phyloP scores from a whole-genome alignment of 2,888 invertebrate species.

The Drosophila melanosoma region DNA sequence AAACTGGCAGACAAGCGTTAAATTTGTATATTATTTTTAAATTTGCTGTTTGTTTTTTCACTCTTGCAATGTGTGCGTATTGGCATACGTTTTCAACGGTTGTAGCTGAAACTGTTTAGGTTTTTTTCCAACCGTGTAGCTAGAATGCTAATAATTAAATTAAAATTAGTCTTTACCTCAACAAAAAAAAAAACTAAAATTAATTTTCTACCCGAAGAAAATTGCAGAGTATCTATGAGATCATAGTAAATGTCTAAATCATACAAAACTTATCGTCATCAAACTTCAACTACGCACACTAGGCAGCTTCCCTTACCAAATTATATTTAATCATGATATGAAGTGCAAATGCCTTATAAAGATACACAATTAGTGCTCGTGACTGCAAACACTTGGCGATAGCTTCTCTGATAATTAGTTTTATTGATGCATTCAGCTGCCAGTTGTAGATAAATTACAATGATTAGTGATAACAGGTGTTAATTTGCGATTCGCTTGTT shows the following conservation, averaged over 20 bases:
- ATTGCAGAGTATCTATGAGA: constrained; percentile 15
- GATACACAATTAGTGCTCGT: constrained; percentile 26
- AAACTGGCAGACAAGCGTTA: constrained; percentile 49
- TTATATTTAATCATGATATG: constrained; percentile 27
- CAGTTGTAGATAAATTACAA: constrained; percentile 56
- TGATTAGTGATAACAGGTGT: constrained; percentile 52
- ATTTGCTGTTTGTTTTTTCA: constrained; percentile 2
- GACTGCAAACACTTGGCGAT: constrained; percentile 11
- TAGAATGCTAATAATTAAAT: neutral
- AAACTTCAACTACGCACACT: constrained; percentile 1
- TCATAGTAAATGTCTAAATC: neutral
- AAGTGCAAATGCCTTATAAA: neutral
- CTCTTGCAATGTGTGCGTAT: constrained; percentile 12
- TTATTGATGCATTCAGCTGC: constrained; percentile 74
- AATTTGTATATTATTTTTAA: constrained; percentile 22
- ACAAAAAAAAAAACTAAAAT: neutral
- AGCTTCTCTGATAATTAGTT: constrained; percentile 50
- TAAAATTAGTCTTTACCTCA: neutral
- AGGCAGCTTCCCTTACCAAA: constrained; percentile 12
- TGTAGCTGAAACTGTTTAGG: neutral
- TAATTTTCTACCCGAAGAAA: no score
- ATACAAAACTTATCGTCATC: neutral
- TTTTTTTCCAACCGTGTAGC: neutral
- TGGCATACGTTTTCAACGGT: constrained; percentile 10
- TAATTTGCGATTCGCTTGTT: constrained; percentile 12